Evolutionary conservation across 2,113 vertebrate species (phyloP).

Genomic region (Cryptomyrus ogoouensis): DNA sequence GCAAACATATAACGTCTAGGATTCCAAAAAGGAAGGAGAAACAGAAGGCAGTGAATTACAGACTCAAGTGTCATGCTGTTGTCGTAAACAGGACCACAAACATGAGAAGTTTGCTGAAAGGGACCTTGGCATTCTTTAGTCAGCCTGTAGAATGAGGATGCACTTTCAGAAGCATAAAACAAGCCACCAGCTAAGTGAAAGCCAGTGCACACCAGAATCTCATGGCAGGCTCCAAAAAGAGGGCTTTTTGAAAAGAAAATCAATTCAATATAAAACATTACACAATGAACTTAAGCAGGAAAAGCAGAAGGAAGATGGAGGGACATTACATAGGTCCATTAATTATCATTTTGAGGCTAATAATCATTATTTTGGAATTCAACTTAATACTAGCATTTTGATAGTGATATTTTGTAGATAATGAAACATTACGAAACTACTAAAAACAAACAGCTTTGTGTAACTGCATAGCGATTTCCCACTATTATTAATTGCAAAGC

Average conservation of each 20-base stretch:
- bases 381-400: not conserved
- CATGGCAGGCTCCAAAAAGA: not conserved
- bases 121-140: not conserved
- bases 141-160: not conserved
- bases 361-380: not conserved
- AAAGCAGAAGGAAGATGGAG: not conserved
- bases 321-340: not conserved
- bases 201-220: not conserved
- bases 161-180: not conserved
- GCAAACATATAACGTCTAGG: not conserved
- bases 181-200: not conserved
- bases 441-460: not conserved
- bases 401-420: not conserved
- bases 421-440: not conserved
- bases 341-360: not conserved
- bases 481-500: not conserved
- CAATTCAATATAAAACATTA: not conserved
- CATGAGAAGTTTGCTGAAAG: not conserved
- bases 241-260: not conserved
- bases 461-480: not conserved
- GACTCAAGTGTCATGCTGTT: not conserved
- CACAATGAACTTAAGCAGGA: not conserved
- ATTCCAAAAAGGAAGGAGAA: not conserved
- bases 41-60: not conserved
- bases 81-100: not conserved